phyloP scores from a whole-genome alignment of 2,113 vertebrate species.

The Epinephelus fuscoguttatus region DNA sequence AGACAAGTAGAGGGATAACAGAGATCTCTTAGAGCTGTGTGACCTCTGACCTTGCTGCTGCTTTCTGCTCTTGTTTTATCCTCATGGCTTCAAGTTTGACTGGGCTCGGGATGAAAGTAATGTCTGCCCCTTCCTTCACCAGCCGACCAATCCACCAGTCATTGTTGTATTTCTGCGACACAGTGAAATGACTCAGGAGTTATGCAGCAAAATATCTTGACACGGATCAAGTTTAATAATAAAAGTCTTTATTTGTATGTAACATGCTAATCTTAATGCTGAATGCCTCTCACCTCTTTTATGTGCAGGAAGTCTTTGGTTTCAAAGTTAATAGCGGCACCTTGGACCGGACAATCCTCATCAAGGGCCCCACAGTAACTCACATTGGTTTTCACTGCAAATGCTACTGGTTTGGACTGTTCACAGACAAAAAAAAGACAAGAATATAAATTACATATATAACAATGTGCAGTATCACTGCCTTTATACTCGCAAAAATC shows the following conservation, averaged over 20 bases:
- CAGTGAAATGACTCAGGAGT: not conserved
- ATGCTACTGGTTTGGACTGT: slow-evolving; percentile 95
- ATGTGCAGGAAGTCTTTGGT: slow-evolving; percentile 98
- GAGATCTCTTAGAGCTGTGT: not conserved
- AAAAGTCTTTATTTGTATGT: not conserved
- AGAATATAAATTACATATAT: not conserved
- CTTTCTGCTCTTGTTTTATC: slow-evolving; percentile 92
- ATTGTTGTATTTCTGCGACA: slow-evolving; percentile 93
- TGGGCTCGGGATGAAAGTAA: slow-evolving; percentile 96
- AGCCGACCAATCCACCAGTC: slow-evolving; percentile 98
- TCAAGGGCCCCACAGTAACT: slow-evolving; percentile 92
- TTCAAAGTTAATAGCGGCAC: slow-evolving; percentile 96
- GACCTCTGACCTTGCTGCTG: slow-evolving; percentile 83
- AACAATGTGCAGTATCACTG: not conserved
- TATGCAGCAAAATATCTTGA: not conserved
- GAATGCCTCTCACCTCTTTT: slow-evolving; percentile 89
- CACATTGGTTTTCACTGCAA: slow-evolving; percentile 95
- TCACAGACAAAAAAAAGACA: slow-evolving; percentile 14
- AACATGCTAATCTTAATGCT: not conserved
- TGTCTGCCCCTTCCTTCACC: slow-evolving; percentile 96
- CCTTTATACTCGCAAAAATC: not conserved
- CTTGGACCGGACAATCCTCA: slow-evolving; percentile 94
- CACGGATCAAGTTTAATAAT: not conserved
- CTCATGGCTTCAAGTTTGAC: slow-evolving; percentile 95
- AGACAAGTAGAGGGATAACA: not conserved